Base-by-base conservation (phyloP, 2,888 invertebrate species). In the Lacanobia wlatinum region DNA sequence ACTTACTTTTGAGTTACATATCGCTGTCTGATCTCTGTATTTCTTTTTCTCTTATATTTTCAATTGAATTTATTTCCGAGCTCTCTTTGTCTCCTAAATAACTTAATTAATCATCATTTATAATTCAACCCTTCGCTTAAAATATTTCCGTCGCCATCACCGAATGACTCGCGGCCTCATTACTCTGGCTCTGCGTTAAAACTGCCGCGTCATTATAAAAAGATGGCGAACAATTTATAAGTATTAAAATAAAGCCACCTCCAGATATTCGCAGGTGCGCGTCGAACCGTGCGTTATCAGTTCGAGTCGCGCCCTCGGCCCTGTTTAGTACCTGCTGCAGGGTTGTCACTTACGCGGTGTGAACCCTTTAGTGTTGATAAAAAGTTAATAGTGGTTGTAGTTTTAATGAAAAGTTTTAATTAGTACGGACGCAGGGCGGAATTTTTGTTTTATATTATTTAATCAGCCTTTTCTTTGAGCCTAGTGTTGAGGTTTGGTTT, bases 271-370 rank as follows among this genome's bases (percentile, higher is more conserved):
- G 76, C 80, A 83, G 75, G 73, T 85, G 78, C 81, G 73, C 73
- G 86, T 79, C 84, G 78, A 84, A 80, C 80, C 91, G 91, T 91
- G 91, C 91, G 91, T 91, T 92, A 92, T 92, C 92, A 88, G 85
- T 87, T 82, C 78, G 78, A 83, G 81, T 84, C 79, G 82, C 79
- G 71, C 74, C 82, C 83, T 76, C 81, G 83, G 78, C 64, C 67
- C 70, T 71, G 82, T 84, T 84, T 81, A 82, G 83, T 71, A 74
- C 77, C 81, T 68, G 64, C n/a, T 40, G 50, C 43, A 82, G 78
- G 87, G 87, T 21, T 84, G 70, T 40, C 50, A 21, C 34, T 61
- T 56, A 62, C 55, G n/a, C 62, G 9, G 40, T 34, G 58, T 7
- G 40, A 28, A 53, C 60, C 58, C 56, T 67, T 64, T 7, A 43